Evolutionary conservation across 2,888 invertebrate species (phyloP), one percentile per base, ranked within the genome.

Genomic region (Archips crataeganus): DNA sequence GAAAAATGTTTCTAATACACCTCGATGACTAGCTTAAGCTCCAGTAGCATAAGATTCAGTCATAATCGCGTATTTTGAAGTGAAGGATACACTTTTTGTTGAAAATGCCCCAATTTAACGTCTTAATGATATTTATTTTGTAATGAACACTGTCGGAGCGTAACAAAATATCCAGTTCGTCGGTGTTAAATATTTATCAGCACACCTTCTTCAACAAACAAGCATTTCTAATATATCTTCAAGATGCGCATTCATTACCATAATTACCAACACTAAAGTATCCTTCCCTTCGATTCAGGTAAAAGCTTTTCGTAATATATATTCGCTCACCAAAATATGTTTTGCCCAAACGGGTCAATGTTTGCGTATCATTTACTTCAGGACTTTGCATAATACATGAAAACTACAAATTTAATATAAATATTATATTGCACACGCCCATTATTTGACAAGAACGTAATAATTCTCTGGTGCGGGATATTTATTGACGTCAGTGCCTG

Each of bases 271-370:
- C 78, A 79, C 79, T 79, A 79, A 80, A 80, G 80, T 84, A 81
- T 81, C 78, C 80, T 78, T 76, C 76, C 80, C 79, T 78, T 79
- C 82, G 82, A 84, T 83, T 82, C 80, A 82, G 84, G 86, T 88
- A 87, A 88, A 87, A 89, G 86, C 86, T 86, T 87, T 88, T 85
- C 82, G 82, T 85, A 86, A 87, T 87, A 86, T 82, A 79, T 75
- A 79, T 78, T 76, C 79, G 78, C 73, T 64, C 72, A 77, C 80
- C 84, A 85, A 85, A 84, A 85, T 84, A 81, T 83, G 59, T 82
- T 81, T 81, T 81, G 76, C 80, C 76, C 75, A 69, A 77, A 76
- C 77, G 76, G 78, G 81, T 78, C 76, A 76, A 62, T 62, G 62
- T 42, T 62, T 62, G 62, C 42, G 77, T 76, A 80, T 75, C 77